These are phyloP conservation scores for Diphyllodes magnificus DNA, from an alignment of 2,113 vertebrate genomes.

Conservation along the genomic window DNA sequence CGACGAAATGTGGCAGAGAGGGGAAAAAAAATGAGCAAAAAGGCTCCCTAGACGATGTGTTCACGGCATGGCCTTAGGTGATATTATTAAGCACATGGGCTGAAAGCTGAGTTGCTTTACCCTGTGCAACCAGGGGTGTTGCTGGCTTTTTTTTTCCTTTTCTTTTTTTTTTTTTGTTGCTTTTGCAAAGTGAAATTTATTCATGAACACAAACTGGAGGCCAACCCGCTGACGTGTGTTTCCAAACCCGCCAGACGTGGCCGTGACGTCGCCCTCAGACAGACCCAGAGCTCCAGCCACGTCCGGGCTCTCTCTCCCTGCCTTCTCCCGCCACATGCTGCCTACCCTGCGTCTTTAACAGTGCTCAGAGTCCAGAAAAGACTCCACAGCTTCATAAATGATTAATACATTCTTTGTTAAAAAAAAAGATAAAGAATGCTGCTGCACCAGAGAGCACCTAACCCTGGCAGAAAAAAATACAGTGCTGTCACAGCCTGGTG, in stretches of 20 bases:
- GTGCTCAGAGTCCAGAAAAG: not conserved
- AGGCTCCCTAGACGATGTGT: not conserved
- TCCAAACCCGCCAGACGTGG: not conserved
- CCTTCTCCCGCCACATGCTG: not conserved
- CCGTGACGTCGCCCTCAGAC: not conserved
- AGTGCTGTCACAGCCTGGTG: slow-evolving; percentile 31
- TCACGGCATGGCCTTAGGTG: slow-evolving; percentile 7
- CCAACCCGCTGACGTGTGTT: not conserved
- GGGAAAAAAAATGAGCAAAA: not conserved
- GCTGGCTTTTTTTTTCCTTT: not conserved
- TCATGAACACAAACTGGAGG: not conserved
- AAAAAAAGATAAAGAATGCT: not conserved
- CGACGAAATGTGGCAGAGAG: not conserved
- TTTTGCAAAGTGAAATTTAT: slow-evolving; percentile 37
- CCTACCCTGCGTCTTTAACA: slow-evolving; percentile 10
- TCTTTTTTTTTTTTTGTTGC: not conserved
- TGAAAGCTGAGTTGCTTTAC: slow-evolving; percentile 21
- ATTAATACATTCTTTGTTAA: not conserved
- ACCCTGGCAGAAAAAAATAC: slow-evolving; percentile 54
- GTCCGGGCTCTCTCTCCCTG: not conserved
- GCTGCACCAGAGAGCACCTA: slow-evolving; percentile 10
- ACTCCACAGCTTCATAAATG: not conserved
- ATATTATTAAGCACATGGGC: not conserved
- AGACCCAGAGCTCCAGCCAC: not conserved
- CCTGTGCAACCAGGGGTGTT: not conserved